Evolutionary conservation across 2,797 vertebrate genomes (phyloP).

Genomic region (Molossus alvarezi): DNA sequence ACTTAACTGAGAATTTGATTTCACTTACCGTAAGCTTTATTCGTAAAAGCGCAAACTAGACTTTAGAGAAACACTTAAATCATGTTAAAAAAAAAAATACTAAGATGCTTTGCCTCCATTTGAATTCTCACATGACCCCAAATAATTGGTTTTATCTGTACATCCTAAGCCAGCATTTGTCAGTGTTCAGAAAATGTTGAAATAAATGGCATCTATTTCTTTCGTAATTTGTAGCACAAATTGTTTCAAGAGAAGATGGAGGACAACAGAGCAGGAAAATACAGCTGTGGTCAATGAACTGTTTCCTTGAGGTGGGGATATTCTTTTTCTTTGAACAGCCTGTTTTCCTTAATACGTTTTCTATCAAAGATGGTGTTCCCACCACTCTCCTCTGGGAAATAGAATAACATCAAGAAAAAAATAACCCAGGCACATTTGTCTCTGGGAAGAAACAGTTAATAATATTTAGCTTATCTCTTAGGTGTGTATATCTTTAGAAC

Average conservation of each 20-base stretch:
- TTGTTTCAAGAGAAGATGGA: constrained; percentile 31
- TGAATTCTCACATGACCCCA: not conserved
- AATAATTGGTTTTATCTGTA: not conserved
- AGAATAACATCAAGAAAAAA: constrained; percentile 60
- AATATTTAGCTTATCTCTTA: constrained; percentile 12
- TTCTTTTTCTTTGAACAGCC: not conserved
- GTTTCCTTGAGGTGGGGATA: not conserved
- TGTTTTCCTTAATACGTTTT: not conserved
- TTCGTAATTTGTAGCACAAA: not conserved
- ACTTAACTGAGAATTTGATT: constrained; percentile 55
- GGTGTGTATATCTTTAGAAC: not conserved
- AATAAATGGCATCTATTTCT: not conserved
- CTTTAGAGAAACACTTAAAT: constrained; percentile 4
- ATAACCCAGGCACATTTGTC: constrained; percentile 18
- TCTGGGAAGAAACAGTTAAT: not conserved
- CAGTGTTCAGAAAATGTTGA: not conserved
- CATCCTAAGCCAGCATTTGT: not conserved
- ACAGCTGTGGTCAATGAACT: not conserved
- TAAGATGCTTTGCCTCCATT: not conserved
- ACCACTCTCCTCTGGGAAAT: not conserved
- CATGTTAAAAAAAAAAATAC: not conserved
- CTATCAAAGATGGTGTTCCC: not conserved
- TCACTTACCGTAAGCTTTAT: not conserved
- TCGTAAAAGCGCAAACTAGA: constrained; percentile 24
- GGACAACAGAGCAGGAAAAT: constrained; percentile 11